Evolutionary conservation across 2,113 vertebrate genomes (phyloP), one percentile per base, ranked within the genome.

Genomic region (Dipodomys stephensi): DNA sequence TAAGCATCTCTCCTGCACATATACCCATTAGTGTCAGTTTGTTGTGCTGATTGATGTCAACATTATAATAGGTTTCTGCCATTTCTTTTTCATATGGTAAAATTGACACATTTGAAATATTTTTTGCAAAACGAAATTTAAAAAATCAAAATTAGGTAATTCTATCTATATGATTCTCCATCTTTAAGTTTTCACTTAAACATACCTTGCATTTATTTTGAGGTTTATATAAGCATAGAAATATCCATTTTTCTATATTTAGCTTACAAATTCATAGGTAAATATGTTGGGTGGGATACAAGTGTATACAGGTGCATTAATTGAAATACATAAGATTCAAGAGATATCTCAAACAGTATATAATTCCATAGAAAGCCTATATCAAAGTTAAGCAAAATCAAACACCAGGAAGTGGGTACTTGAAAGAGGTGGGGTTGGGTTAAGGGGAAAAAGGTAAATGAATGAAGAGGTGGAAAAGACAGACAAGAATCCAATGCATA

Each of bases 121-220:
- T 30, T 82, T 39, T 64, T 64, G 12, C 4, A 73, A 39, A 73
- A 65, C 64, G 49, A 28, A 16, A 2, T 72, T 72, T 82, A 5
- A 23, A 28, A 57, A 16, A 57, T 57, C 12, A 89, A 87, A n/a
- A 93, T 62, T 87, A 79, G 6, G 22, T 78, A 69, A 91, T 85
- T 30, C 4, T 23, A 44, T 71, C 88, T 44, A 88, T 20, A 44
- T 78, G 44, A 83, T 79, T 78, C 12, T 87, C 60, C 3, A 87
- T 27, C 10, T 92, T 83, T 64, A 90, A 84, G 32, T 81, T 83
- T 90, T 95, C 12, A 77, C 9, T 68, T 90, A 79, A 68, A 49
- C 4, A 1, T 78, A 57, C 30, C 25, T 82, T 85, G n/a, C 46
- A 68, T 44, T 44, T 83, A 93, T 32, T 65, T 86, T 74, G 74